Conservation (phyloP, 2,888 invertebrate genomes). For the Acronicta aceris region DNA sequence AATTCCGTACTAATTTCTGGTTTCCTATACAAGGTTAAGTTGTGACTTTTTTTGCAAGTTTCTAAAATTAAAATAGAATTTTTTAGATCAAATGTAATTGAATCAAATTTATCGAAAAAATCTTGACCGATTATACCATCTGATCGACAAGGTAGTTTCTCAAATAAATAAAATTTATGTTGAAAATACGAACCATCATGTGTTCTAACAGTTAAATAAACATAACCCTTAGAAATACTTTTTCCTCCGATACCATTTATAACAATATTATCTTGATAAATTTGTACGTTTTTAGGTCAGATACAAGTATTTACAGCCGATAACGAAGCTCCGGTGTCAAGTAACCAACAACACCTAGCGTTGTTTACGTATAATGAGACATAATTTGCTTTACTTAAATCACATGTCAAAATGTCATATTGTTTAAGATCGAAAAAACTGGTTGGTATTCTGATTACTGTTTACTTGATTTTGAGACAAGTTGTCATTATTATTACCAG, state of each 20-base stretch:
- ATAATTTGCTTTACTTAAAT: constrained; percentile 11
- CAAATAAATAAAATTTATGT: constrained; percentile 8
- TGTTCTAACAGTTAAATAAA: not conserved
- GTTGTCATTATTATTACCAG: too few species aligned
- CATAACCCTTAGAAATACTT: constrained; percentile 8
- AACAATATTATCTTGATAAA: constrained; percentile 11
- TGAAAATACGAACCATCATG: not conserved
- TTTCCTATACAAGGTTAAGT: not conserved
- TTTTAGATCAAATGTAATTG: not conserved
- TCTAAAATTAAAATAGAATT: not conserved
- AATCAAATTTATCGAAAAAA: constrained; percentile 3
- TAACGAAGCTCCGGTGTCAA: constrained; percentile 13
- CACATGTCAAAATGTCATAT: constrained; percentile 8
- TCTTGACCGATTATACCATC: constrained; percentile 4
- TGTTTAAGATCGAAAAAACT: constrained; percentile 17
- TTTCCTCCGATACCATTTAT: constrained; percentile 18
- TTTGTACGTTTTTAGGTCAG: constrained; percentile 2
- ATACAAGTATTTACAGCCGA: not conserved
- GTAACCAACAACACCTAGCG: constrained; percentile 13
- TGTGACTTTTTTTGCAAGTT: not conserved
- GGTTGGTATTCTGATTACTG: too few species aligned
- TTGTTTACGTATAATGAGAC: constrained; percentile 8
- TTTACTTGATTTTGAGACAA: constrained; percentile 4
- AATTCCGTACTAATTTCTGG: not conserved
- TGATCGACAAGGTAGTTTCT: constrained; percentile 1